Percentiles rank a stretch among this genome's conserved stretches.
Evolutionary conservation across 1,140 invertebrate species (phyloP).

Genomic region (Parasteatoda tepidariorum): DNA sequence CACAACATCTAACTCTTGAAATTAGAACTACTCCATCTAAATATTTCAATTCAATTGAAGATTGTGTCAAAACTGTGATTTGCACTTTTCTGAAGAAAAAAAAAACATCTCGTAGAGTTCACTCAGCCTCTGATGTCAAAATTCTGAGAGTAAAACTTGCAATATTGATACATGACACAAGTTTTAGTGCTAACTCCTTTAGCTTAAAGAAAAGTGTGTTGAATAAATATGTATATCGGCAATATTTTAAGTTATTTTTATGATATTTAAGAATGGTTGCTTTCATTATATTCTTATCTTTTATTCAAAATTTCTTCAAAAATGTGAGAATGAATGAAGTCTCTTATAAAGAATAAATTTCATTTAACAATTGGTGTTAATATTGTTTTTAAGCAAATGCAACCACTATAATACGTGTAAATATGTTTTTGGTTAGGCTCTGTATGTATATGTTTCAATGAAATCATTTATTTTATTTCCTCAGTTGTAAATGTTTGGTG

Average conservation of each 20-base stretch:
- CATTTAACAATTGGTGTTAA: too few relatives aligned
- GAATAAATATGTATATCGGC: background rate
- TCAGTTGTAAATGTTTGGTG: background rate
- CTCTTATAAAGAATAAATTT: too few relatives aligned
- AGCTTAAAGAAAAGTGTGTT: background rate
- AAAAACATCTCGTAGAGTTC: background rate
- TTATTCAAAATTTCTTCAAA: too few relatives aligned
- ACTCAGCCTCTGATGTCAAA: background rate
- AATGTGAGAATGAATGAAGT: too few relatives aligned
- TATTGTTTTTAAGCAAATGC: background rate
- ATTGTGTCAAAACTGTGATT: background rate
- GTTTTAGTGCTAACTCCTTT: background rate
- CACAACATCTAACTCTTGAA: constrained; percentile 24
- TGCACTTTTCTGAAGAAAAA: background rate
- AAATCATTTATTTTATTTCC: background rate
- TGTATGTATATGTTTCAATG: background rate
- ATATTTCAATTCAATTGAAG: background rate
- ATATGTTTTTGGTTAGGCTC: background rate
- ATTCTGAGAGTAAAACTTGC: background rate
- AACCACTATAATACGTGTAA: background rate
- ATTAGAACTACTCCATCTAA: background rate
- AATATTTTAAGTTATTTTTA: background rate
- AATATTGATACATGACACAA: background rate
- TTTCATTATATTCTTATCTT: too few relatives aligned
- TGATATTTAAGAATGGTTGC: too few relatives aligned